A percentile compares a stretch with the other conserved stretches of the same genome.
phyloP scores from a whole-genome alignment of 2,888 invertebrate genomes.

The Yponomeuta evonymella region DNA sequence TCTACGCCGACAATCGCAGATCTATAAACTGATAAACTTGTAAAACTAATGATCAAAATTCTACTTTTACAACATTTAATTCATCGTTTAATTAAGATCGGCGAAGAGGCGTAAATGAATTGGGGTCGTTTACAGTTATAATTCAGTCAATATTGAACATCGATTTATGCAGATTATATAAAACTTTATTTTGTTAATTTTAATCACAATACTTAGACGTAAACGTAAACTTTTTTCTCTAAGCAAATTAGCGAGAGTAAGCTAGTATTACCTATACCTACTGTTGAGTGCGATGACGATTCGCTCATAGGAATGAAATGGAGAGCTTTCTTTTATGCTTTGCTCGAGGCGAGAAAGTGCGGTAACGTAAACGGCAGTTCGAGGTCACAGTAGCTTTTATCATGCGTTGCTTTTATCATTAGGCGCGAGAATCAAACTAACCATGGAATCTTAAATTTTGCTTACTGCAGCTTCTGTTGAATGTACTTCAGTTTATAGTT shows the following conservation, averaged over 20 bases:
- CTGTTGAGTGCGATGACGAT: neutral
- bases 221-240: no score
- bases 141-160: neutral
- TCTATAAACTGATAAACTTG: slow-evolving; percentile 8
- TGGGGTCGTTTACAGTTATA: neutral
- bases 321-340: slow-evolving; percentile 3
- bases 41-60: slow-evolving; percentile 1
- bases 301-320: neutral
- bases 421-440: no score
- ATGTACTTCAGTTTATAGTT: no score
- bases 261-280: neutral
- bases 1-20: neutral
- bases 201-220: neutral
- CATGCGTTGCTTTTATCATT: no score
- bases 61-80: slow-evolving; percentile 8
- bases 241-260: neutral
- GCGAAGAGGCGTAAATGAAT: neutral
- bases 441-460: no score
- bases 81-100: slow-evolving; percentile 8
- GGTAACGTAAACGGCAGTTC: neutral
- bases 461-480: no score
- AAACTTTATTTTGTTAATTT: neutral
- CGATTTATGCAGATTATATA: no score
- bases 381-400: neutral
- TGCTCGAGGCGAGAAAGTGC: neutral